phyloP scores from a whole-genome alignment of 2,113 vertebrate genomes.

The Scomber scombrus region DNA sequence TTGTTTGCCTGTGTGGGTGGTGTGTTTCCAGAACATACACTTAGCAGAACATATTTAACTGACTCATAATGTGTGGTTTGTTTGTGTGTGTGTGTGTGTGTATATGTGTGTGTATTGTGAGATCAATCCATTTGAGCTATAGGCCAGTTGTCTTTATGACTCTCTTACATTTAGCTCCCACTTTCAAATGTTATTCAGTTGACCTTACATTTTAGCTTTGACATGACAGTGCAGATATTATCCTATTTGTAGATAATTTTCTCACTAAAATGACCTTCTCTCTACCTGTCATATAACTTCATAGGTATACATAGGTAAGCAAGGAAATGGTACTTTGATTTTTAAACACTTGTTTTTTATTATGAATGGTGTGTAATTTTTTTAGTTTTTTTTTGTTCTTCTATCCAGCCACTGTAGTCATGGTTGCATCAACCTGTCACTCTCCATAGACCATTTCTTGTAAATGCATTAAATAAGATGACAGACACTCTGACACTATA shows the following conservation, averaged over 20 bases:
- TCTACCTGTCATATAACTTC: not conserved
- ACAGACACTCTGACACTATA: no score
- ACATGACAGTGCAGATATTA: not conserved
- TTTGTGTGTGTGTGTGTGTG: slow-evolving; percentile 31
- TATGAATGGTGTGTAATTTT: no score
- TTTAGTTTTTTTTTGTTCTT: no score
- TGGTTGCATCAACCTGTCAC: no score
- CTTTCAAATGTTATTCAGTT: not conserved
- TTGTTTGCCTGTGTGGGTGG: slow-evolving; percentile 56
- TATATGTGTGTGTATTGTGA: slow-evolving; percentile 42
- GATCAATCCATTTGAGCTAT: slow-evolving; percentile 41
- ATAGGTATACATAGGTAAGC: not conserved
- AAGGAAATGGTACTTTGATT: no score
- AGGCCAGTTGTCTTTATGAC: slow-evolving; percentile 41
- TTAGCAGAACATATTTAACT: slow-evolving; percentile 68
- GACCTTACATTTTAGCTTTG: slow-evolving; percentile 14
- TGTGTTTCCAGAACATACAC: slow-evolving; percentile 60
- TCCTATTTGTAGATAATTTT: not conserved
- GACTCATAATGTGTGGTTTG: slow-evolving; percentile 60
- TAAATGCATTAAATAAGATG: not conserved
- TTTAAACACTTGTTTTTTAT: no score
- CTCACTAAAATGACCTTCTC: not conserved
- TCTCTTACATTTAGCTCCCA: not conserved
- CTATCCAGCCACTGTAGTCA: no score
- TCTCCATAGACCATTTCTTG: no score